Evolutionary conservation across 2,113 vertebrate species (phyloP).

Genomic region (Leuciscus idus): DNA sequence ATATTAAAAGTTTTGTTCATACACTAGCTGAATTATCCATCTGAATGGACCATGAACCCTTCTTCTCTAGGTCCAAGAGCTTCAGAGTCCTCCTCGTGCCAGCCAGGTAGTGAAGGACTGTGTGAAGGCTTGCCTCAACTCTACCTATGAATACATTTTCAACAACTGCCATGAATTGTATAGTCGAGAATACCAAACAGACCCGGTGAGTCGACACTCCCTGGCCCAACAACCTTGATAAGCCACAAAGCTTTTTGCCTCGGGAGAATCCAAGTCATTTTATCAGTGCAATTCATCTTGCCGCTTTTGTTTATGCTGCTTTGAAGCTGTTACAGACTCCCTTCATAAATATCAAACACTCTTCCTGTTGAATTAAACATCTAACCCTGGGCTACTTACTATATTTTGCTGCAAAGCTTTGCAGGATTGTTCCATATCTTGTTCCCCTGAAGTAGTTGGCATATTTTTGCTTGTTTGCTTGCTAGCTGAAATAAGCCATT

Average conservation of each 20-base stretch:
- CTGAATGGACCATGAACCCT: neutral
- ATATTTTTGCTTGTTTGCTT: slow-evolving; percentile 35
- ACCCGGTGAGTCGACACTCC: slow-evolving; percentile 74
- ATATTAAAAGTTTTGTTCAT: no score
- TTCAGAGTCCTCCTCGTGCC: slow-evolving; percentile 93
- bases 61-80: slow-evolving; percentile 87
- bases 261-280: slow-evolving; percentile 1
- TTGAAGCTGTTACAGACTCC: slow-evolving; percentile 58
- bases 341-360: slow-evolving; percentile 63
- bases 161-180: slow-evolving; percentile 98
- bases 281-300: slow-evolving; percentile 30
- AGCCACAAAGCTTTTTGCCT: neutral
- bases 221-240: neutral
- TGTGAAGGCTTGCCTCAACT: slow-evolving; percentile 97
- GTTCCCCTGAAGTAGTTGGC: slow-evolving; percentile 49
- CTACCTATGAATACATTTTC: slow-evolving; percentile 97
- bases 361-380: slow-evolving; percentile 69
- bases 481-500: neutral
- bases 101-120: slow-evolving; percentile 98
- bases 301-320: slow-evolving; percentile 55
- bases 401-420: slow-evolving; percentile 61
- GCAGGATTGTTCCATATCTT: slow-evolving; percentile 60
- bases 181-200: slow-evolving; percentile 94
- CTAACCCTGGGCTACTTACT: slow-evolving; percentile 56
- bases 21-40: neutral